Evolutionary conservation across 2,797 vertebrate species (phyloP).

Genomic region (Yasuhikotakia modesta): DNA sequence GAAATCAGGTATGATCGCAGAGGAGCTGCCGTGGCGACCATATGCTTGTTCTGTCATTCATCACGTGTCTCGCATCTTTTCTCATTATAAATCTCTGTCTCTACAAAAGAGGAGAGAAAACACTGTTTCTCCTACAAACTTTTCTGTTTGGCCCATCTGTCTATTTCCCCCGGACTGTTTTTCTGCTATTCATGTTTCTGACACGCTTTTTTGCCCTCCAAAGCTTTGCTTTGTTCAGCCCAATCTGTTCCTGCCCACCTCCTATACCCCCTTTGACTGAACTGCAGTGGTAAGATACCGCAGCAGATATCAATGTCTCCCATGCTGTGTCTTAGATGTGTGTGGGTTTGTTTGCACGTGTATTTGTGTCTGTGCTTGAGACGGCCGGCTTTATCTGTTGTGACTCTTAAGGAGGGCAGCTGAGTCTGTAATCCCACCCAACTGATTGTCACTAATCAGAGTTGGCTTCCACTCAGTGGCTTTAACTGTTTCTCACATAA

Average conservation of each 20-base stretch:
- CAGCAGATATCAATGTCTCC: constrained; percentile 24
- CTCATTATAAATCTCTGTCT: constrained; percentile 47
- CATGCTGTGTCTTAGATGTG: constrained; percentile 35
- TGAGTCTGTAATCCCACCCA: constrained; percentile 61
- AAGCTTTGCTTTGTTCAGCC: constrained; percentile 37
- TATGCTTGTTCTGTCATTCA: constrained; percentile 26
- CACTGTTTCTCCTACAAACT: constrained; percentile 30
- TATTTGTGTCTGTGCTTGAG: constrained; percentile 22
- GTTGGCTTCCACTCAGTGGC: constrained; percentile 29
- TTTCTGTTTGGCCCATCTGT: constrained; percentile 21
- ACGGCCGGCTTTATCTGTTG: constrained; percentile 43
- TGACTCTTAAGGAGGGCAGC: constrained; percentile 47
- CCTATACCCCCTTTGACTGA: constrained; percentile 40
- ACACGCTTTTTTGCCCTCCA: constrained; percentile 24
- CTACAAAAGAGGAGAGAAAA: constrained; percentile 34
- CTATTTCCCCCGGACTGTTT: constrained; percentile 20
- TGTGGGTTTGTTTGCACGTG: constrained; percentile 30
- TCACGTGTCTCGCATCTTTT: constrained; percentile 46
- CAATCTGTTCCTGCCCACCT: constrained; percentile 44
- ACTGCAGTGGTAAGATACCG: constrained; percentile 41
- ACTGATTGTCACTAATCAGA: constrained; percentile 66
- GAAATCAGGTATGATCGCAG: constrained; percentile 53
- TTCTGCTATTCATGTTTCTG: constrained; percentile 16
- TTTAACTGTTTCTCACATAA: neutral
- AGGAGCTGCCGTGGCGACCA: constrained; percentile 39